Base-by-base conservation (phyloP, 2,888 invertebrate genomes). In the Achlya flavicornis region DNA sequence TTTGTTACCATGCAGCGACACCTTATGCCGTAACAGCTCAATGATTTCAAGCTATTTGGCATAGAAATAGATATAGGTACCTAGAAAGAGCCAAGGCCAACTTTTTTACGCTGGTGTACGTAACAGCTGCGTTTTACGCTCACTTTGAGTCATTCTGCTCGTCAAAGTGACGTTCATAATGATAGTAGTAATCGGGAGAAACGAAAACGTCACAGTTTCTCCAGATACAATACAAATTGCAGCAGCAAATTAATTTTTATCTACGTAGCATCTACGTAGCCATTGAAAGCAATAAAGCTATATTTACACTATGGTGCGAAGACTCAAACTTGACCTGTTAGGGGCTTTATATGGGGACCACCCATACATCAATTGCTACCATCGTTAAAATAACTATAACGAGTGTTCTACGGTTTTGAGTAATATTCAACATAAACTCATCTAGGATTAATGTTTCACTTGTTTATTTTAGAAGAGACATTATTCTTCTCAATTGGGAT, bases 311-410 rank as follows among this genome's bases (percentile, higher is more conserved):
- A 61, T 64, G 63, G 63, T 68, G 67, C 62, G 68, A 71, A 76
- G 75, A 72, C 71, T 75, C 77, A 78, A 79, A 75, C 82, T 85
- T 85, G 83, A 82, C 79, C 79, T 78, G 67, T 69, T 46, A 46
- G n/a, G 72, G 64, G 61, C 63, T 86, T 86, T 83, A 88, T 75
- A 67, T 7, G 2, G 11, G 77, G 89, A 87, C 89, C 89, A 89
- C 89, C 89, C 89, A 80, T 77, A 80, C 82, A 79, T 83, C 87
- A 87, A 88, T 88, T 86, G 86, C 77, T 73, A 61, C 62, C 79
- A 68, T 86, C 86, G 84, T 88, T 83, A 89, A 87, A 80, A 76
- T 74, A 75, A 71, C 68, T 64, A 68, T 65, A 62, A 65, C 60
- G 61, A n/a, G 14, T 43, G 14, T 41, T 35, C 57, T 43, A 19